A percentile compares a stretch with the other conserved stretches of the same genome.
Evolutionary conservation across 2,888 invertebrate species (phyloP).

Genomic region (Dysmachus trigonus): DNA sequence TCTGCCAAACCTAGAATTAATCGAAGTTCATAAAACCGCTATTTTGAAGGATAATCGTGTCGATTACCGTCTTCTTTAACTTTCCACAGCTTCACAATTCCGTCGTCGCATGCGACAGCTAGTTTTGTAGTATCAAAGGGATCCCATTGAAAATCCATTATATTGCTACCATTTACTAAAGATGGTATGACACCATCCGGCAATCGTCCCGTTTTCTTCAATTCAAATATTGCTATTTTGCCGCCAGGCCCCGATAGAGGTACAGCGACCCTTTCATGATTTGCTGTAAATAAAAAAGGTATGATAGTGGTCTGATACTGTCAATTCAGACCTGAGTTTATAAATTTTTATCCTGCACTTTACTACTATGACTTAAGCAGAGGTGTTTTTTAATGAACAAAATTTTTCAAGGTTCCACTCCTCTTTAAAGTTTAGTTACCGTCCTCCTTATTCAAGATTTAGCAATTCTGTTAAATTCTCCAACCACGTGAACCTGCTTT

Average conservation of each 20-base stretch:
- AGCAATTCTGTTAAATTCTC: too few relatives aligned
- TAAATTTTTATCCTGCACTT: too few relatives aligned
- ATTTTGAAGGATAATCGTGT: background rate
- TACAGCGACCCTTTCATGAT: conserved; percentile 86
- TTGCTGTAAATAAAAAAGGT: conserved; percentile 70
- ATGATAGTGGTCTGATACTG: background rate
- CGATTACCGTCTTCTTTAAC: conserved; percentile 73
- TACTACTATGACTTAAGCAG: too few relatives aligned
- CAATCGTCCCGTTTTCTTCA: conserved; percentile 78
- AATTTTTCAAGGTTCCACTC: too few relatives aligned
- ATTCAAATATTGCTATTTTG: conserved; percentile 85
- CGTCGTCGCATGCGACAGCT: conserved; percentile 91
- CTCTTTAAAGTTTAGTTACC: too few relatives aligned
- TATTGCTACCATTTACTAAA: conserved; percentile 87
- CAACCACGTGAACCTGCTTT: too few relatives aligned
- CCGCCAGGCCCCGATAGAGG: conserved; percentile 92
- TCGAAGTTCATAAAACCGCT: conserved; percentile 49
- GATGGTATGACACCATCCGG: conserved; percentile 85
- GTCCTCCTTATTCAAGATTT: too few relatives aligned
- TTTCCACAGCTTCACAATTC: conserved; percentile 81
- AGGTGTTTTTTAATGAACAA: too few relatives aligned
- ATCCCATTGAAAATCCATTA: conserved; percentile 95
- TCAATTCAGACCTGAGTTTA: too few relatives aligned
- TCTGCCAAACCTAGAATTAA: conserved; percentile 67
- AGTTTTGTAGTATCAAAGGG: conserved; percentile 84